phyloP scores from a whole-genome alignment of 1,140 invertebrate genomes.

The Acromyrmex charruanus region DNA sequence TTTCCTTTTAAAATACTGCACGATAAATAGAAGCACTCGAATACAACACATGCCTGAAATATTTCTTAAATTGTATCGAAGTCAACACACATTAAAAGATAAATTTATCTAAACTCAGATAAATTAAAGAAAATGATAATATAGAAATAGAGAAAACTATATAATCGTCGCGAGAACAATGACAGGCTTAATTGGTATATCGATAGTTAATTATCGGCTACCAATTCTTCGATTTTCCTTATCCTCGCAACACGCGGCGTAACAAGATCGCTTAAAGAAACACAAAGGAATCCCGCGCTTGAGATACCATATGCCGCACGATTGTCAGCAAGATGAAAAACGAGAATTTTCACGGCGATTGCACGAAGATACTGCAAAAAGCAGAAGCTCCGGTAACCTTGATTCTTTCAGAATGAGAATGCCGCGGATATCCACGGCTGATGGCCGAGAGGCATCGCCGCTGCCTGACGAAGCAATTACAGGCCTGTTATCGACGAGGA shows the following conservation, averaged over 20 bases:
- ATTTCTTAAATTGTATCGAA: background rate
- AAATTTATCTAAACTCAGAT: background rate
- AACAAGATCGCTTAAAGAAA: constrained; percentile 53
- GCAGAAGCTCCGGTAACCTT: constrained; percentile 72
- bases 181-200: constrained; percentile 43
- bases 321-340: constrained; percentile 63
- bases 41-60: background rate
- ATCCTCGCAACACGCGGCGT: constrained; percentile 27
- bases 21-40: background rate
- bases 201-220: background rate
- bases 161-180: background rate
- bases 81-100: background rate
- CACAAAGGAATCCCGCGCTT: constrained; percentile 37
- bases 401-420: constrained; percentile 54
- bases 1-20: background rate
- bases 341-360: constrained; percentile 75
- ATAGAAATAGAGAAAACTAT: background rate
- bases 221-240: constrained; percentile 51
- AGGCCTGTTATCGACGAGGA: constrained; percentile 25
- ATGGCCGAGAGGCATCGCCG: constrained; percentile 16
- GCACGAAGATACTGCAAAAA: constrained; percentile 60
- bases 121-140: constrained; percentile 13
- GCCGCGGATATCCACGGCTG: background rate
- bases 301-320: constrained; percentile 35
- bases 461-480: constrained; percentile 54